Evolutionary conservation across 2,797 vertebrate genomes (phyloP).

Genomic region (Molossus molossus): DNA sequence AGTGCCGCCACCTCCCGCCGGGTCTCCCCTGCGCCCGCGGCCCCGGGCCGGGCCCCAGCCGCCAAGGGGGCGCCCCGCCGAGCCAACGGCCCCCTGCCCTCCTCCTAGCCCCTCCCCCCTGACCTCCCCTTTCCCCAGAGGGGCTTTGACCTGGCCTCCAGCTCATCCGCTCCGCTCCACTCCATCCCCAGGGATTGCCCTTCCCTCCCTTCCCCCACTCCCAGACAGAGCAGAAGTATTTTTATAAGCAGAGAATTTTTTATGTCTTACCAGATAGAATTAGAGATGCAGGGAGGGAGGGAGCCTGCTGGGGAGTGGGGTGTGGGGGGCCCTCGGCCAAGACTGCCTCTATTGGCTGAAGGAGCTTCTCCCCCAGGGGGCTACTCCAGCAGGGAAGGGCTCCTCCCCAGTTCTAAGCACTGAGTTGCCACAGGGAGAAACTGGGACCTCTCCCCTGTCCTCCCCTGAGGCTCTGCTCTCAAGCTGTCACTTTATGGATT

Average conservation of each 20-base stretch:
- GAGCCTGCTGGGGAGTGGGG: not conserved
- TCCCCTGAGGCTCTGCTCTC: conserved; percentile 34
- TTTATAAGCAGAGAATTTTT: conserved; percentile 87
- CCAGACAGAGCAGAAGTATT: conserved; percentile 86
- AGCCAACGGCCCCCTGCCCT: conserved; percentile 78
- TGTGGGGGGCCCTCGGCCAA: not conserved
- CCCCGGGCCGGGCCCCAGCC: conserved; percentile 70
- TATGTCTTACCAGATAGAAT: conserved; percentile 80
- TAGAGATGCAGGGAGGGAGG: conserved; percentile 76
- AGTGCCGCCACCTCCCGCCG: conserved; percentile 93
- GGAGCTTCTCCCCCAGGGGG: not conserved
- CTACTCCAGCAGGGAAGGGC: not conserved
- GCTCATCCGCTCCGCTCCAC: not conserved
- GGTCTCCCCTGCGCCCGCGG: conserved; percentile 90
- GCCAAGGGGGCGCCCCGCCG: conserved; percentile 78
- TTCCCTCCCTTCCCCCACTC: not conserved
- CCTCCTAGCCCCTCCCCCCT: conserved; percentile 72
- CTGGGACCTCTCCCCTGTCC: conserved; percentile 3
- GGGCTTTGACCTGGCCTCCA: conserved; percentile 12
- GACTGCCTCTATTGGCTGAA: not conserved
- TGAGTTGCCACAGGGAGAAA: conserved; percentile 56
- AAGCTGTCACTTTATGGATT: conserved; percentile 84
- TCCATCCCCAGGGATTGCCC: not conserved
- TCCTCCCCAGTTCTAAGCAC: conserved; percentile 50
- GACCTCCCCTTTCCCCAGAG: not conserved